phyloP scores from a whole-genome alignment of 2,888 invertebrate species.

The Nomada fucata region DNA sequence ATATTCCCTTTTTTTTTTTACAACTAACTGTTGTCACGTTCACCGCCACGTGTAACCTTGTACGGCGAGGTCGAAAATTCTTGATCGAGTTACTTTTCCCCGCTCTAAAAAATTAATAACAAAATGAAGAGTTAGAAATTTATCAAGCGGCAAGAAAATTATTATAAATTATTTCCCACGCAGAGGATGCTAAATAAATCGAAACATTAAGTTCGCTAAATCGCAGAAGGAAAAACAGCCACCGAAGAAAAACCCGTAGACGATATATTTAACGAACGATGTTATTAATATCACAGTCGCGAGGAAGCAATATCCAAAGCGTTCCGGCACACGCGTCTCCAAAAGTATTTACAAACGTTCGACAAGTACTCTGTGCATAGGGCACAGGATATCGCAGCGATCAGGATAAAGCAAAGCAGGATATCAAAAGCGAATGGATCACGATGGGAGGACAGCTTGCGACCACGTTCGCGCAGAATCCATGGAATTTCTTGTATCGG shows the following conservation, averaged over 20 bases:
- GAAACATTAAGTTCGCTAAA: too few species aligned
- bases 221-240: too few species aligned
- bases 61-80: neutral
- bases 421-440: slow-evolving; percentile 46
- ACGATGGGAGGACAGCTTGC: slow-evolving; percentile 31
- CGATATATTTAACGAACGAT: too few species aligned
- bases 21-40: neutral
- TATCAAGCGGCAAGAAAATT: neutral
- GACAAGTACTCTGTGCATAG: neutral
- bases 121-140: neutral
- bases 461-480: slow-evolving; percentile 65
- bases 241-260: too few species aligned
- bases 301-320: too few species aligned
- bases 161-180: neutral
- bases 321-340: too few species aligned
- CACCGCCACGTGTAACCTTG: neutral
- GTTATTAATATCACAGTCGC: too few species aligned
- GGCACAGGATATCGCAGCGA: slow-evolving; percentile 38
- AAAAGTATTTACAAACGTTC: neutral
- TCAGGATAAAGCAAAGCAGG: slow-evolving; percentile 28
- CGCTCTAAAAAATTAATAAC: neutral
- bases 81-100: neutral
- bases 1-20: neutral
- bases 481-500: slow-evolving; percentile 63
- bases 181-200: too few species aligned